A percentile compares a stretch with the other conserved stretches of the same genome.
Conservation (phyloP, 2,797 vertebrate species). For the Oreochromis mossambicus region DNA sequence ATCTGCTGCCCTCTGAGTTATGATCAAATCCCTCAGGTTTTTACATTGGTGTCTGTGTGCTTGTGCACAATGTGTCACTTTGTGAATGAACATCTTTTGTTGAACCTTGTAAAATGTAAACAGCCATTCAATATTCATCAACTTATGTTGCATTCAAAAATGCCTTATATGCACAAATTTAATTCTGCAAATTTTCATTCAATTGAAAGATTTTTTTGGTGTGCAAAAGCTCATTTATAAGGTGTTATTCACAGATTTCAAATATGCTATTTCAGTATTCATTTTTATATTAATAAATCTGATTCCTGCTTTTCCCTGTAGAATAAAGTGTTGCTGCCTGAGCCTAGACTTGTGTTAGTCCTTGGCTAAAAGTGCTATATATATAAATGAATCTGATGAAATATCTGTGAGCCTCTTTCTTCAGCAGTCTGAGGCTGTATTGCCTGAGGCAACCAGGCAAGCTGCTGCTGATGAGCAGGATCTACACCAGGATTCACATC, state of each 20-base stretch:
- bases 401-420: neutral
- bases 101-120: neutral
- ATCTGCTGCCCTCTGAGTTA: neutral
- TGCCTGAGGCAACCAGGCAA: constrained; percentile 9
- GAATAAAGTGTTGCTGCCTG: neutral
- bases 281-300: neutral
- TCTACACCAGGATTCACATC: constrained; percentile 12
- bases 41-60: neutral
- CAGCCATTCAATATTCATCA: neutral
- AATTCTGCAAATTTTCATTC: neutral
- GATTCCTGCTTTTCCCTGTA: neutral
- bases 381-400: neutral
- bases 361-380: neutral
- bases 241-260: neutral
- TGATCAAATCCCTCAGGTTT: constrained; percentile 18
- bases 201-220: neutral
- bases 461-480: constrained; percentile 24
- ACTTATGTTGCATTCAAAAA: neutral
- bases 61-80: neutral
- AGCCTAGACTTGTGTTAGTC: neutral
- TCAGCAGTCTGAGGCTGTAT: neutral
- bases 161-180: neutral
- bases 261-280: neutral
- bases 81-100: neutral
- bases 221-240: neutral